Base-by-base conservation (phyloP, 2,797 vertebrate genomes). In the Nyctalus aviator region DNA sequence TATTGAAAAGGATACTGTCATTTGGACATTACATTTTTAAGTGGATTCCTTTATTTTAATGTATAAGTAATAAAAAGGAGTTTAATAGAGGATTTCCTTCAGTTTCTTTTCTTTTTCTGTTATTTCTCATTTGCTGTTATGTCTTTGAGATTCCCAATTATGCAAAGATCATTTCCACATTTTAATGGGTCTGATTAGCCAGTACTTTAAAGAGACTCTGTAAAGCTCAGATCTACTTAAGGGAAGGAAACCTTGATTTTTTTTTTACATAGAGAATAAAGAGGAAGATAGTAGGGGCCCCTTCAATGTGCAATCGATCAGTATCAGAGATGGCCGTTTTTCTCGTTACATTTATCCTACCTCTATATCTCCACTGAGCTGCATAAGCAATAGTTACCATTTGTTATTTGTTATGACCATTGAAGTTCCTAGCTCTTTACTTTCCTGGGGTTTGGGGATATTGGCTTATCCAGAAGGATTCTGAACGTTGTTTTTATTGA, bases 11-110 rank as follows among this genome's bases (percentile, higher is more conserved):
- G 21, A 10, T 88, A 68, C 35, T 81, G 85, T 88, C 85, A 64
- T 93, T 84, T 92, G 9, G 75, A 79, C 86, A 90, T 66, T 96
- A 94, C 94, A 86, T 84, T 90, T 78, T 90, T 76, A 71, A 97
- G 83, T 81, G 82, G 30, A 93, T 94, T 71, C 48, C 48, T 94
- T 91, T 77, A 85, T 97, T 94, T 85, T 89, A 75, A 79, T 84
- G 62, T 82, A 57, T 77, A 93, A 87, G 30, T 91, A 90, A 95
- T 95, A 79, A 41, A 90, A 71, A 37, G 32, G 62, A 73, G n/a
- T 90, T 89, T 83, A 94, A 76, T 76, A 83, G 73, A 87, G 20
- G 3, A 3, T 20, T 90, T 92, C 41, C 68, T 82, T 84, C 13
- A 44, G 20, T 53, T 73, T 87, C 53, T 90, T 88, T 92, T 78